Base-by-base conservation (phyloP, 37 sponge, comb jelly and placozoan species). In the Diacarnus erythraeanus region DNA sequence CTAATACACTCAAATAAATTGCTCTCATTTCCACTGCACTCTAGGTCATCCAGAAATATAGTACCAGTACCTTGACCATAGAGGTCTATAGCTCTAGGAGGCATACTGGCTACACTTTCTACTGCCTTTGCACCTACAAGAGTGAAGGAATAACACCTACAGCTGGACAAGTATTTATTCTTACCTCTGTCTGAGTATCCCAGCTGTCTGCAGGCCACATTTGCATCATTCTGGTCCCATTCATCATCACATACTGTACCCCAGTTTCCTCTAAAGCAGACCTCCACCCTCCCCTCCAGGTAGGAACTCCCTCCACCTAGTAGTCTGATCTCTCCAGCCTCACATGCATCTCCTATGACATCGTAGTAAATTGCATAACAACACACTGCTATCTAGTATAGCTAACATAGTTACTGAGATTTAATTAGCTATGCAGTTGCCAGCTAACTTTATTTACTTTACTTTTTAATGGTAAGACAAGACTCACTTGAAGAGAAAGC, bases 31-130 rank as follows among this genome's bases (percentile, higher is more conserved):
- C 74, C 74, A 30, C 6, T 74, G 36, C 74, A 74, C 17, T 22
- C 4, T 30, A 74, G 2, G 31, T 74, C 74, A 74, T 74, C 74
- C 0, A 74, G 57, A 23, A 71, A 40, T 43, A 71, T 23, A 42
- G 42, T 4, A 30, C 66, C 66, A 34, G 12, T 26, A 30, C 66
- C 66, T 5, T 3, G 2, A 30, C 35, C 34, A 65, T 34, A 65
- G 66, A 47, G 10, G 12, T 6, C 51, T 15, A 15, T 47, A 12
- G 51, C 12, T 47, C 51, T 47, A n/a, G n/a, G n/a, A n/a, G n/a
- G n/a, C n/a, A n/a, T n/a, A n/a, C n/a, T n/a, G n/a, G n/a, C n/a
- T n/a, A n/a, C n/a, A n/a, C n/a, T n/a, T n/a, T n/a, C n/a, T n/a
- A n/a, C n/a, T 47, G 51, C 51, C 12, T 47, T 6, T 15, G 51